Conservation (phyloP, 1,140 invertebrate species). For the Zaprionus kolodkinae region DNA sequence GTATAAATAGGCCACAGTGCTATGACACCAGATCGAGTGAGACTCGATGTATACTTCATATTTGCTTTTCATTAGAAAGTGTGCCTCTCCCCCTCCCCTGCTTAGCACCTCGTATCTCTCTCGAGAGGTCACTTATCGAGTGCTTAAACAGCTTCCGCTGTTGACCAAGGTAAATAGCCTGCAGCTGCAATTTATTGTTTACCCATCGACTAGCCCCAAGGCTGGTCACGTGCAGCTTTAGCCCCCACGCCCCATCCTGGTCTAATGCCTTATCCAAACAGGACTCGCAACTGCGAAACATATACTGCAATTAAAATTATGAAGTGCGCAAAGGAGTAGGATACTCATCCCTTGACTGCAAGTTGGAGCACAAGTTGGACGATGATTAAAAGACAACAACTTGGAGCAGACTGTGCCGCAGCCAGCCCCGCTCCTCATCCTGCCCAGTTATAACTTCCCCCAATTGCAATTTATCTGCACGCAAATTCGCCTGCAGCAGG, state of each 20-base stretch:
- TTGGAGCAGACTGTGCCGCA: no score
- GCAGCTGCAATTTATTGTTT: conserved; percentile 76
- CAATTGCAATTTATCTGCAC: conserved; percentile 78
- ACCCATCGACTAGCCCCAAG: conserved; percentile 43
- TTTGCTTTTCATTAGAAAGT: conserved; percentile 10
- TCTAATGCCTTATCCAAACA: conserved; percentile 43
- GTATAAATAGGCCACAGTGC: not conserved
- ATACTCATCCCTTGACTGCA: conserved; percentile 24
- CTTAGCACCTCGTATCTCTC: not conserved
- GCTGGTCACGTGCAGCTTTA: conserved; percentile 42
- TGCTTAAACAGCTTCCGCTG: conserved; percentile 44
- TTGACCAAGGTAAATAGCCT: conserved; percentile 63
- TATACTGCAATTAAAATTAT: conserved; percentile 77
- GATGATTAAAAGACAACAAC: conserved; percentile 79
- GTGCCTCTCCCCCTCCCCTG: not conserved
- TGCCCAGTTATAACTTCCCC: conserved; percentile 24
- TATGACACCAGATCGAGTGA: not conserved
- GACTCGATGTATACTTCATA: not conserved
- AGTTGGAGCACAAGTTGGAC: conserved; percentile 54
- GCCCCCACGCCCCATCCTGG: not conserved
- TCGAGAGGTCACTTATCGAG: conserved; percentile 70
- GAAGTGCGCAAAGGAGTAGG: conserved; percentile 47
- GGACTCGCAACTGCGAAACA: conserved; percentile 8
- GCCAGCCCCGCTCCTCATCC: not conserved
- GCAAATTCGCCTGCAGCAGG: conserved; percentile 61